Evolutionary conservation across 2,797 vertebrate species (phyloP), one percentile per base, ranked within the genome.

Genomic region (Apogon hyalosoma): DNA sequence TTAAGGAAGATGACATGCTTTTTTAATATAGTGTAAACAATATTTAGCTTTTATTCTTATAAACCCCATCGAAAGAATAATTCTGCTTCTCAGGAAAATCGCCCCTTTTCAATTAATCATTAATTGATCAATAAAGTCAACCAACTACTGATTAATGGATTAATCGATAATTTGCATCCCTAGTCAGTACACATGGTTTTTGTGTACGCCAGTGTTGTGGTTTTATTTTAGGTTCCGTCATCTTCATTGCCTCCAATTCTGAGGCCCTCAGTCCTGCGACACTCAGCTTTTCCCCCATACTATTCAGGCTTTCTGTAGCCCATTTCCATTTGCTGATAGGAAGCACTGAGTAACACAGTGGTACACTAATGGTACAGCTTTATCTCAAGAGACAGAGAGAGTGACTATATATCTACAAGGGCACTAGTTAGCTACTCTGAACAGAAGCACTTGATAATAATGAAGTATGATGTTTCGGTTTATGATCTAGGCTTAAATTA

Each of bases 321-420:
- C 53, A 36, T 83, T 73, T 84, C 11, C 63, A 68, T 85, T 84
- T 65, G 60, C 60, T 64, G 82, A 79, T 84, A 67, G 54, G 51
- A 66, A 33, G 50, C 60, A 45, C 43, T 7, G n/a, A 60, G 24
- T 47, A 47, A 54, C 63, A 41, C 49, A 62, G 69, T 73, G 64
- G 58, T 72, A 75, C 28, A 47, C 64, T 82, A 79, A 82, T 79
- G 69, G 61, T 62, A 55, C 62, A 63, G 51, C 31, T 65, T 79
- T 69, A 74, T 85, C 76, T 81, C 66, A 51, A 74, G 77, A 79
- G 68, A 74, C 59, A 14, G n/a, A 60, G 47, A 39, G 52, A 38
- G 48, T 18, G 50, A 59, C 45, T 67, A 38, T 69, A 68, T 39
- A 72, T 86, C 61, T 56, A 47, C 11, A 69, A 40, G 60, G 14